Percentiles rank a stretch among this genome's conserved stretches.
Conservation (phyloP, 2,888 invertebrate species). For the Drosophila birchii region DNA sequence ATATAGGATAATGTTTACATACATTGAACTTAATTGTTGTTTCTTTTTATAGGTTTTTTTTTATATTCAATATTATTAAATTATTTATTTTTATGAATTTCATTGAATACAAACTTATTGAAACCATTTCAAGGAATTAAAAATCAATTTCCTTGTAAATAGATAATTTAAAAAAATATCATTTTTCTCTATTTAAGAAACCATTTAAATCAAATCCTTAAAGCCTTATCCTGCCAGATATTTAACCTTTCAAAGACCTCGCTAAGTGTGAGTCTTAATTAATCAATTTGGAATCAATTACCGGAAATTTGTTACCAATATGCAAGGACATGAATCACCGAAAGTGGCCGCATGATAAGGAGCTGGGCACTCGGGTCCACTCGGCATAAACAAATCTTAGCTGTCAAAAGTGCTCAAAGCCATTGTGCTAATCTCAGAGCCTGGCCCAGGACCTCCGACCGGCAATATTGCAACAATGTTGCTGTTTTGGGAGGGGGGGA, state of each 20-base stretch:
- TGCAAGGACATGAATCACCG: constrained; percentile 78
- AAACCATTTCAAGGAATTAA: no score
- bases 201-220: neutral
- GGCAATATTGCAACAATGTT: constrained; percentile 19
- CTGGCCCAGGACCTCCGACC: neutral
- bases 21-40: no score
- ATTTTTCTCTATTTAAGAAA: neutral
- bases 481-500: neutral
- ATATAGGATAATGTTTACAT: no score
- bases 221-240: neutral
- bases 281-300: constrained; percentile 82
- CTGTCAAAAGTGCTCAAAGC: constrained; percentile 82
- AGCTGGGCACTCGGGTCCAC: neutral
- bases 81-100: no score
- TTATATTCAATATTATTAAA: no score
- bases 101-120: no score
- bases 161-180: no score
- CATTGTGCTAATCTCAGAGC: constrained; percentile 79
- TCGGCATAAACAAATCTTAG: constrained; percentile 80
- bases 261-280: constrained; percentile 62
- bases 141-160: no score
- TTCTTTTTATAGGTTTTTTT: no score
- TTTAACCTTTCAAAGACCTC: neutral
- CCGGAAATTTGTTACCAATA: constrained; percentile 82
- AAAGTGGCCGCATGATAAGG: constrained; percentile 3